Base-by-base conservation (phyloP, 2,888 invertebrate genomes). In the Lepidochrysops patricia region DNA sequence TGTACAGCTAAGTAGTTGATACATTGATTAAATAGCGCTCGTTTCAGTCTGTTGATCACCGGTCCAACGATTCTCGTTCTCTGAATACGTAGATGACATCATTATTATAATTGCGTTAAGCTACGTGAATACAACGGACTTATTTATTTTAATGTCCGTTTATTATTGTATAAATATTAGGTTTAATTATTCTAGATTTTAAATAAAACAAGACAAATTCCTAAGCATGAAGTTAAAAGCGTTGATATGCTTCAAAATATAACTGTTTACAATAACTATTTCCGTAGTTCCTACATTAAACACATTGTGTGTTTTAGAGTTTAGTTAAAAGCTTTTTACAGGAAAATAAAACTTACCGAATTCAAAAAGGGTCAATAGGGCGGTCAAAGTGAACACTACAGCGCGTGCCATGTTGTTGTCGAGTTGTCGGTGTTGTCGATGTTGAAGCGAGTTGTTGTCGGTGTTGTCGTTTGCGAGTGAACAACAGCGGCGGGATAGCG, bases 331-430 rank as follows among this genome's bases (percentile, higher is more conserved):
- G n/a, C n/a, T n/a, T n/a, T n/a, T n/a, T n/a, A n/a, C n/a, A n/a
- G n/a, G n/a, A n/a, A 4, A 37, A 60, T 50, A 58, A 23, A 67
- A 80, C 87, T 37, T 78, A 88, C 88, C 88, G 57, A 83, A 70
- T 72, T 86, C 81, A 54, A 88, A 71, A 49, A 83, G 69, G 15
- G 87, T 84, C 70, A 88, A 67, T 49, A 88, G 67, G 54, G 85
- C 74, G 63, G 77, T 81, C 58, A 87, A 64, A 70, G 75, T 77
- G 61, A 83, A 69, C 58, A 73, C 76, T 58, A 71, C 67, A 76
- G 73, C 79, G 69, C 80, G 79, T 66, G 79, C 79, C 84, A 83
- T 85, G 69, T 63, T 63, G 66, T 67, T 58, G 62, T 63, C 61
- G 64, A 57, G 65, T 61, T 64, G 57, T 60, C 64, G 58, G 23